Evolutionary conservation across 1,140 invertebrate genomes (phyloP).

Genomic region (Belonocnema kinseyi): DNA sequence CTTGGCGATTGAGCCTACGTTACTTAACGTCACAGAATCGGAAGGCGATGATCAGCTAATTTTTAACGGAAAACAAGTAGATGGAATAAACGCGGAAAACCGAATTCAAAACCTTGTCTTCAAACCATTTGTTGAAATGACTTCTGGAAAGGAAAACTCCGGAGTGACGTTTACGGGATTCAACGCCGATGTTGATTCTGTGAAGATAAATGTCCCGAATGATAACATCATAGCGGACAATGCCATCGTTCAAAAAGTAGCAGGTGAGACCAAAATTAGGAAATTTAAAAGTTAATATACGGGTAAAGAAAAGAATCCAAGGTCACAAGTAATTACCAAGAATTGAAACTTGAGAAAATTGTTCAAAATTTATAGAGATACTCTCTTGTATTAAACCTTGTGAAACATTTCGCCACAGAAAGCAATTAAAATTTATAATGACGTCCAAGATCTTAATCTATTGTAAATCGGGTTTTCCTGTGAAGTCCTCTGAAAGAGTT

Average conservation of each 20-base stretch:
- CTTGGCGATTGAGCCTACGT: constrained; percentile 62
- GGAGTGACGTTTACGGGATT: constrained; percentile 46
- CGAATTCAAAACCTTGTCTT: constrained; percentile 35
- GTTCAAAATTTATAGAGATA: too few relatives aligned
- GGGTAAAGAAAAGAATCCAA: too few relatives aligned
- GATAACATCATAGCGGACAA: constrained; percentile 55
- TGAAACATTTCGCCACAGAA: too few relatives aligned
- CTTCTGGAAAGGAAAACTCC: constrained; percentile 48
- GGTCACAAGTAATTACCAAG: too few relatives aligned
- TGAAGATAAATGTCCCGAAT: constrained; percentile 47
- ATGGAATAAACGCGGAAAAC: constrained; percentile 37
- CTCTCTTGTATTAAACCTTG: too few relatives aligned
- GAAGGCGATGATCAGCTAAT: constrained; percentile 40
- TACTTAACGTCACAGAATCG: constrained; percentile 53
- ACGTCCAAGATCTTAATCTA: too few relatives aligned
- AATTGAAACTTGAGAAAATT: too few relatives aligned
- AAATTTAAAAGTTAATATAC: background rate
- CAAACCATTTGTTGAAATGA: constrained; percentile 35
- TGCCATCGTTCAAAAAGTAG: constrained; percentile 62
- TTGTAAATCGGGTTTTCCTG: too few relatives aligned
- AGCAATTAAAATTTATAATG: too few relatives aligned
- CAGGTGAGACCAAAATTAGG: constrained; percentile 52
- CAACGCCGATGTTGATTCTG: constrained; percentile 37
- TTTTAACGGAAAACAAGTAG: constrained; percentile 36
- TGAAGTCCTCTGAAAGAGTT: background rate